Conservation (phyloP, 2,113 vertebrate genomes). For the Gymnarchus niloticus region DNA sequence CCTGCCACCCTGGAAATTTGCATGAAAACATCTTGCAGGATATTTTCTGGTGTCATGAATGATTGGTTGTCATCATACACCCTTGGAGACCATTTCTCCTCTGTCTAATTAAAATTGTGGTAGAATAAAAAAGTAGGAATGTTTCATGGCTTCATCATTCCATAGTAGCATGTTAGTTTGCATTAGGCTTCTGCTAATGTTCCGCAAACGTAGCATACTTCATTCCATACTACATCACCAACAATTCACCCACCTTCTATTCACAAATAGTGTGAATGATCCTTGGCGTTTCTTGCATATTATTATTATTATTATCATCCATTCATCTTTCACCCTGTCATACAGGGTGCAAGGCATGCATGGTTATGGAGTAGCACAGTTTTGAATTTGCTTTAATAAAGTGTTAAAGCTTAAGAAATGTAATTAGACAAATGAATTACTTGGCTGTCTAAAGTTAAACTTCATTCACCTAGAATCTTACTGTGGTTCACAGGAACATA, state of each 20-base stretch:
- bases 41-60: neutral
- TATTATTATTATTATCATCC: neutral
- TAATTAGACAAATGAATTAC: neutral
- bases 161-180: neutral
- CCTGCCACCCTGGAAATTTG: neutral
- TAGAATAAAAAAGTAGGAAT: neutral
- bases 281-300: neutral
- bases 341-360: too few species aligned
- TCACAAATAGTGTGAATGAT: neutral
- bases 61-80: neutral
- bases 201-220: neutral
- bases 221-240: neutral
- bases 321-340: neutral
- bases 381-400: slow-evolving; percentile 4
- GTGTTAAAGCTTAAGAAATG: neutral
- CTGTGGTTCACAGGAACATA: neutral
- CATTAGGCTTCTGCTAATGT: neutral
- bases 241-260: neutral
- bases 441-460: neutral
- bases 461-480: neutral
- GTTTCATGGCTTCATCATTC: neutral
- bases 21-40: neutral
- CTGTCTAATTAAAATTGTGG: neutral
- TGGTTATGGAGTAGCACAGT: neutral
- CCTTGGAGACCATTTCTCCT: neutral